Evolutionary conservation across 2,113 vertebrate genomes (phyloP).

Genomic region (Calcarius ornatus): DNA sequence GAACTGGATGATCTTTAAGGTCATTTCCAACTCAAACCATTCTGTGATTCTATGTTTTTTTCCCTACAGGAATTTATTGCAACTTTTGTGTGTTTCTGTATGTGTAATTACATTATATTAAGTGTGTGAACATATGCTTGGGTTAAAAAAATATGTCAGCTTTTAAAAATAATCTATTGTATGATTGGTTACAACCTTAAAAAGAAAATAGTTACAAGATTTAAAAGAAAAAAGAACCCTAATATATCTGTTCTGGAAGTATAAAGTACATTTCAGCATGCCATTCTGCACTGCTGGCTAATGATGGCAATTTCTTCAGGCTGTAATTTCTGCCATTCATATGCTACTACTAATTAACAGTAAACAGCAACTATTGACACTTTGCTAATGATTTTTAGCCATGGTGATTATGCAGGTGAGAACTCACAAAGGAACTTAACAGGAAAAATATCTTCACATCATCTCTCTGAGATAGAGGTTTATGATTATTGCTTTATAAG

Average conservation of each 20-base stretch:
- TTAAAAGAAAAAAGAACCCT: not conserved
- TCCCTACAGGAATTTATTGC: not conserved
- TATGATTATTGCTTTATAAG: not conserved
- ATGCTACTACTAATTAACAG: not conserved
- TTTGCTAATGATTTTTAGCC: not conserved
- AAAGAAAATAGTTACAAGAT: not conserved
- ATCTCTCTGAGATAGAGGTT: not conserved
- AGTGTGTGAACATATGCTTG: not conserved
- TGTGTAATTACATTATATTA: not conserved
- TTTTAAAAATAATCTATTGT: not conserved
- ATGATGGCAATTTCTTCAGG: not conserved
- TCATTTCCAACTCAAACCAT: not conserved
- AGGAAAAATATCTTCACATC: not conserved
- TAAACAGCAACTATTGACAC: not conserved
- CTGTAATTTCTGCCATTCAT: not conserved
- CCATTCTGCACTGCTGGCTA: not conserved
- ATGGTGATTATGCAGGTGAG: not conserved
- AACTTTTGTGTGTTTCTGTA: not conserved
- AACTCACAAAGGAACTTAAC: not conserved
- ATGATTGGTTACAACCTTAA: not conserved
- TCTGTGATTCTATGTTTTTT: not conserved
- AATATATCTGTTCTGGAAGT: not conserved
- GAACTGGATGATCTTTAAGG: not conserved
- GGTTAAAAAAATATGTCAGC: not conserved
- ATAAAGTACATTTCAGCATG: not conserved